Evolutionary conservation across 2,888 invertebrate genomes (phyloP), one percentile per base, ranked within the genome.

Genomic region (Dysmachus trigonus): DNA sequence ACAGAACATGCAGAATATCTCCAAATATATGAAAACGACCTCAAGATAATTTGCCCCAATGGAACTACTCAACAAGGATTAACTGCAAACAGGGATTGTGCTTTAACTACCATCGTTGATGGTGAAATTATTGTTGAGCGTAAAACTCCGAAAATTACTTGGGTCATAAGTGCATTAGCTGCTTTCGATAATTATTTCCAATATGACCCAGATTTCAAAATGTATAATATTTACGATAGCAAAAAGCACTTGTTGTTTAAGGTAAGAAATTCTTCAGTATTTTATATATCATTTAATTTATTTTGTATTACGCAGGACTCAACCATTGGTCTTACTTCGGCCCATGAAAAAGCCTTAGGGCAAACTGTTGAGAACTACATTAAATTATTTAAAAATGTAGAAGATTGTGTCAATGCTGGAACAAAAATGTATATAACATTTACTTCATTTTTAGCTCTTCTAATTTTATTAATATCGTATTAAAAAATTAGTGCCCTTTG

Each of bases 31-130:
- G 90, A 89, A 0, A 89, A 88, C 1, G 90, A 93, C 51, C 94
- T 93, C 90, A 92, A 93, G 1, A 94, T 94, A 0, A 91, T 95
- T 0, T 95, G 95, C 89, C 92, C 93, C 84, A 94, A 95, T 91
- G 94, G 95, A 88, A 92, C 93, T 0, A 89, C 95, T 33, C 93
- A 94, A 0, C 87, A 87, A 73, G 95, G 94, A 0, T 92, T 94
- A 22, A 86, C 90, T 41, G 92, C 94, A 0, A 94, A 94, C 87
- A 92, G 93, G 6, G 89, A 90, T 86, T 95, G 95, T 87, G 92
- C 94, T 0, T 91, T 95, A 8, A 93, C 94, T 0, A 91, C 93
- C 30, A 93, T 94, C 0, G 94, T 94, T 1, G 94, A 94, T 88
- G 94, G 94, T 18, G 95, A 95, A 91, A 93, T 95, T n/a, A 89